Evolutionary conservation across 2,888 invertebrate genomes (phyloP), one percentile per base, ranked within the genome.

Genomic region (Trichopria drosophilae): DNA sequence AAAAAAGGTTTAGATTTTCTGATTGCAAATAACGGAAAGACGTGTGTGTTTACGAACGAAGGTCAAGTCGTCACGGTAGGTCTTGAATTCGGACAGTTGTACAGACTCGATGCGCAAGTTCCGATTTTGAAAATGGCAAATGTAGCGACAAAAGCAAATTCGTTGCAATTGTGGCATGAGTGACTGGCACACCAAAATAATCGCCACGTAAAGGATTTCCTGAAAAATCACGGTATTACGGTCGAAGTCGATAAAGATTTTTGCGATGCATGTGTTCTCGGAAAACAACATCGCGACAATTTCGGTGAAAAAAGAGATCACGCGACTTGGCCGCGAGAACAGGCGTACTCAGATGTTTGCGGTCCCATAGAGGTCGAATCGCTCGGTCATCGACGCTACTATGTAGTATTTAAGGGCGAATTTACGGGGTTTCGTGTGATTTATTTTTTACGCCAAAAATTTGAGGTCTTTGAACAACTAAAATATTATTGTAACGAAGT

Each of bases 401-500:
- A 19, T 22, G 24, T 47, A 4, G 15, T 39, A 22, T 47, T 47
- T 15, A 47, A 39, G 23, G 40, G 32, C n/a, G 29, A 39, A 32
- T 47, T 39, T 26, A 23, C 47, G 3, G 20, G 39, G 24, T 47
- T 39, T 18, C 13, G 47, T 7, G 19, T 16, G 13, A 47, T 32
- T 15, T 31, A 47, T 37, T 32, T 47, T 20, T 20, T 47, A 9
- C 39, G 47, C 12, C 12, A 32, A 4, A 46, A 46, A 37, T 18
- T 15, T n/a, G 36, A 46, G 18, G 46, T 37, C 2, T 18, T 20
- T 19, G 46, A 46, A 29, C 36, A 37, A 13, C 9, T 46, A 10
- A 20, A 13, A 5, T 12, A 1, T 9, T 44, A 35, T 34, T 9
- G 16, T 16, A 12, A 44, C 13, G 12, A 15, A 16, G 12, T 34